phyloP scores from a whole-genome alignment of 2,113 vertebrate species.

The Todiramphus chloris region DNA sequence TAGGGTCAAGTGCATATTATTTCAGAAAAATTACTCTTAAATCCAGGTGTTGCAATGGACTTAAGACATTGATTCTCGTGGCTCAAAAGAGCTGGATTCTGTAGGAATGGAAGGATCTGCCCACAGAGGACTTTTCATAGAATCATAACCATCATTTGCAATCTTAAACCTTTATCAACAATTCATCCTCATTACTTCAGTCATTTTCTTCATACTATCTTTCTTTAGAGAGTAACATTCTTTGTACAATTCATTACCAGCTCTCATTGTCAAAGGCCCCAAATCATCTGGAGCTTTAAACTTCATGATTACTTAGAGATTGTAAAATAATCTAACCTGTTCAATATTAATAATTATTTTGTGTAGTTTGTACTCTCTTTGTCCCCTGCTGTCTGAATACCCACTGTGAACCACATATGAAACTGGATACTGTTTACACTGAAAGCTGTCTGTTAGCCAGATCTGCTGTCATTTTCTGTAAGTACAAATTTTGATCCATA shows the following conservation, averaged over 20 bases:
- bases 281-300: not conserved
- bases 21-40: not conserved
- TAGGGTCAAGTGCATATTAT: not conserved
- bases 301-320: not conserved
- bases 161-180: not conserved
- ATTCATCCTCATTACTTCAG: not conserved
- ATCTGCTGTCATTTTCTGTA: not conserved
- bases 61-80: not conserved
- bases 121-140: not conserved
- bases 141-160: not conserved
- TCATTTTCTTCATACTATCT: not conserved
- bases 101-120: not conserved
- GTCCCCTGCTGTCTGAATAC: not conserved
- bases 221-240: not conserved
- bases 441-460: not conserved
- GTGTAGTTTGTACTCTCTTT: not conserved
- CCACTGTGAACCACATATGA: not conserved
- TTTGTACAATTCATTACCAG: not conserved
- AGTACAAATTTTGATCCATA: not conserved
- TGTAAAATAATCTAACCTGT: not conserved
- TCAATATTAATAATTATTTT: constrained; percentile 11
- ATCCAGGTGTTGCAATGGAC: not conserved
- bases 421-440: not conserved
- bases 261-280: not conserved
- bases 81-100: not conserved